These are phyloP conservation scores for Xerus rutilus DNA, from an alignment of 2,797 vertebrate species.

Conservation along the genomic window DNA sequence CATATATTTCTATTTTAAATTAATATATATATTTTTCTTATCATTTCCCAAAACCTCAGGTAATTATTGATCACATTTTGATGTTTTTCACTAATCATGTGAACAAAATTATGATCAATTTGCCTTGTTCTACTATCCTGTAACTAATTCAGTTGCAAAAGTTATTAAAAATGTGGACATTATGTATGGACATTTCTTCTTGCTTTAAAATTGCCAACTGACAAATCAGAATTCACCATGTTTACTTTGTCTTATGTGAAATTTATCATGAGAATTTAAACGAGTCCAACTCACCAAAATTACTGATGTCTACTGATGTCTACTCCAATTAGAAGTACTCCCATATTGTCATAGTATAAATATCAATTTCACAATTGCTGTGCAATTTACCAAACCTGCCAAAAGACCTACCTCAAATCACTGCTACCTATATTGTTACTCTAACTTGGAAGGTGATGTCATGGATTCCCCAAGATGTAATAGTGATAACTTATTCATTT, in stretches of 20 bases:
- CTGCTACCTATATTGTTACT: neutral
- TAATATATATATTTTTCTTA: neutral
- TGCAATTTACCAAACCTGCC: neutral
- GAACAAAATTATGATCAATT: neutral
- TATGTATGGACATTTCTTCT: neutral
- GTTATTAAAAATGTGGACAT: neutral
- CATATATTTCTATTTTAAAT: neutral
- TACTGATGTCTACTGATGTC: neutral
- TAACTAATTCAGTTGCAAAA: constrained; percentile 10
- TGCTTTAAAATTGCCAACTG: constrained; percentile 1
- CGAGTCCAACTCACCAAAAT: neutral
- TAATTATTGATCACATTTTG: neutral
- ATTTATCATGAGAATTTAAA: constrained; percentile 53
- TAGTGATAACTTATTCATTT: neutral
- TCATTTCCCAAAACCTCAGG: constrained; percentile 18
- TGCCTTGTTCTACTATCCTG: neutral
- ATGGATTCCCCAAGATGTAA: neutral
- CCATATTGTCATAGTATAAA: neutral
- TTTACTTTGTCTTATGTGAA: neutral
- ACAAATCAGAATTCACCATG: neutral
- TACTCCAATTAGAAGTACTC: neutral
- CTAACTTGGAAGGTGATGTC: neutral
- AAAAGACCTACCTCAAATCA: neutral
- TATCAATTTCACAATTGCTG: neutral
- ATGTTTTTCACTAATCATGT: neutral